Evolutionary conservation across 2,888 invertebrate genomes (phyloP), one percentile per base, ranked within the genome.

Genomic region (Habrosyne pyritoides): DNA sequence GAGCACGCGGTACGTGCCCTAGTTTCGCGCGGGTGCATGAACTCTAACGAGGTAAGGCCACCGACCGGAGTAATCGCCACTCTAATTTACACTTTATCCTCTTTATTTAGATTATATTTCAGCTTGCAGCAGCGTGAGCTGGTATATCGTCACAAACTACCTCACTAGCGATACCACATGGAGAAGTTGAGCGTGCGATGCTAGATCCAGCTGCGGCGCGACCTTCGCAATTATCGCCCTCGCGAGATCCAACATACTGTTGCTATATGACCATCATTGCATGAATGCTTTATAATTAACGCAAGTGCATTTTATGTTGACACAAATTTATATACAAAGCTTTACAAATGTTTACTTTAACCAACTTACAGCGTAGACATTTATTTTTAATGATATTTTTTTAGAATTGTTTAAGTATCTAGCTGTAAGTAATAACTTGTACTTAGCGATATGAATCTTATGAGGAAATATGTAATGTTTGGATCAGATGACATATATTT

Each of bases 1-100:
- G 77, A 70, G 79, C 79, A 78, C 84, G 87, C 87, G 87, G 89
- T 88, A 86, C 89, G 87, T 91, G 93, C 82, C 93, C 93, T 76
- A 93, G 91, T 92, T 93, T 86, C 85, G 84, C 88, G 83, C 89
- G 91, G 92, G 93, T 92, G 89, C 83, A 93, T 89, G 93, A 91
- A 91, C 93, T 90, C 89, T 81, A 93, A 89, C 87, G 93, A 93
- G 93, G 93, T 93, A 90, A 93, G 93, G 93, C 93, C 93, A 90
- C 91, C 91, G 91, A 90, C 91, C 91, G 91, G 73, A 60, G 71
- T 70, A 63, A 60, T 67, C 61, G 65, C 67, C 83, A 81, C 71
- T 73, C 81, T 64, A 79, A 84, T 84, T 64, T 82, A 72, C 63
- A 75, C 85, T 77, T 81, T 91, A 86, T 76, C 59, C 50, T 54